These are phyloP conservation scores for Stichodactyla mertensii DNA, from an alignment of 64 coral and sea anemone genomes.

Conservation along the genomic window DNA sequence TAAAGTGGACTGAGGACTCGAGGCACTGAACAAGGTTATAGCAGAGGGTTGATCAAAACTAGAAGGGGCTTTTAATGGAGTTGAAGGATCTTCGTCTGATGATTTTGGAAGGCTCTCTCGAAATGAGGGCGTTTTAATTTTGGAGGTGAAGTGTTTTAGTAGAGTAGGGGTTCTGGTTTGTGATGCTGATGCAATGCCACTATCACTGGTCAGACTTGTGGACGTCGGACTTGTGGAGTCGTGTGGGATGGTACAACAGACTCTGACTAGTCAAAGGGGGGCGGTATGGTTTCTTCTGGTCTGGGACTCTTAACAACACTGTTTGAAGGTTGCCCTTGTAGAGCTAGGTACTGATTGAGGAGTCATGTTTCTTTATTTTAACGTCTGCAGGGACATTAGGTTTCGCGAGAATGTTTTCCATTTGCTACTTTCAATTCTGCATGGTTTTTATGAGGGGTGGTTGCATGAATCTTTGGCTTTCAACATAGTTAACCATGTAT, in stretches of 20 bases:
- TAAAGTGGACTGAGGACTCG: background rate
- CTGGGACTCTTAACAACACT: no score
- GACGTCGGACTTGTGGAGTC: background rate
- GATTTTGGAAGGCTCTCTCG: background rate
- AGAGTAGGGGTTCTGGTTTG: background rate
- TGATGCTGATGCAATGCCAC: background rate
- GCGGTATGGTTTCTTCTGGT: background rate
- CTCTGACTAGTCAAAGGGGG: background rate
- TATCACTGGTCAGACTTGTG: background rate
- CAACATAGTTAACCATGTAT: no score
- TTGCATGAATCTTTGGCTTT: no score
- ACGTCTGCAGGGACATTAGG: no score
- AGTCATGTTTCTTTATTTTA: no score
- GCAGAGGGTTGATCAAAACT: slow-evolving; percentile 7
- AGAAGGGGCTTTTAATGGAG: background rate
- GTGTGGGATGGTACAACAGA: background rate
- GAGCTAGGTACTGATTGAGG: no score
- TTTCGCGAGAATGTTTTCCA: no score
- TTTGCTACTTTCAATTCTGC: no score
- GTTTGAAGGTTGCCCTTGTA: no score
- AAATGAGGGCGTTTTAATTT: background rate
- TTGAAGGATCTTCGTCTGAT: background rate
- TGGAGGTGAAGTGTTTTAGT: background rate
- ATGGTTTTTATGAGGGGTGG: no score
- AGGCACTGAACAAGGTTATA: background rate